Conservation (phyloP, 92 coral and sea anemone species). For the Chrysogorgia sp. region DNA sequence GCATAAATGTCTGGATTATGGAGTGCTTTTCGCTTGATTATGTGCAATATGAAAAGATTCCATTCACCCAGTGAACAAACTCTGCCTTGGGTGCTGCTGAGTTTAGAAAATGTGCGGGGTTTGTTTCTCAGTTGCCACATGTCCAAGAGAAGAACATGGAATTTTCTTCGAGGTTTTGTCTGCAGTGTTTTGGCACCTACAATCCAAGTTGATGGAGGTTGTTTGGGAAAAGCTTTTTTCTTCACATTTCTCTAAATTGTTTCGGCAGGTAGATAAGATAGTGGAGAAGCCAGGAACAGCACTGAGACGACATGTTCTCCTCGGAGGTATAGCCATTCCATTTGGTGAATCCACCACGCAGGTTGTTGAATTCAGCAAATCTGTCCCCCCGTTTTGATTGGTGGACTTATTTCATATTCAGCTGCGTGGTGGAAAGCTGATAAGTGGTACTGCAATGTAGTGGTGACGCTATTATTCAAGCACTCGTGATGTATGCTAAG, state of each 20-base stretch:
- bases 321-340: neutral
- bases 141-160: constrained; percentile 22
- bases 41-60: constrained; percentile 5
- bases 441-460: constrained; percentile 12
- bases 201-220: constrained; percentile 13
- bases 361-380: constrained; percentile 3
- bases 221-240: constrained; percentile 11
- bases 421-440: constrained; percentile 1
- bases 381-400: constrained; percentile 6
- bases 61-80: constrained; percentile 21
- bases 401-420: constrained; percentile 4
- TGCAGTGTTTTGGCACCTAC: neutral
- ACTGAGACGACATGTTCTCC: constrained; percentile 6
- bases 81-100: constrained; percentile 10
- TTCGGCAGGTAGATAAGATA: neutral
- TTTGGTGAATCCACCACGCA: neutral
- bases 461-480: constrained; percentile 8
- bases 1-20: constrained; percentile 16
- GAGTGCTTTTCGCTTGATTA: constrained; percentile 6
- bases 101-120: constrained; percentile 8
- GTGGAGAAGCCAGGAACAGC: constrained; percentile 9
- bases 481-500: too few species aligned
- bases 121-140: constrained; percentile 23
- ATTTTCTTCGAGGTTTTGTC: constrained; percentile 25
- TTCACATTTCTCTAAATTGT: constrained; percentile 1